Evolutionary conservation across 2,888 invertebrate genomes (phyloP).

Genomic region (Orthosia gracilis): DNA sequence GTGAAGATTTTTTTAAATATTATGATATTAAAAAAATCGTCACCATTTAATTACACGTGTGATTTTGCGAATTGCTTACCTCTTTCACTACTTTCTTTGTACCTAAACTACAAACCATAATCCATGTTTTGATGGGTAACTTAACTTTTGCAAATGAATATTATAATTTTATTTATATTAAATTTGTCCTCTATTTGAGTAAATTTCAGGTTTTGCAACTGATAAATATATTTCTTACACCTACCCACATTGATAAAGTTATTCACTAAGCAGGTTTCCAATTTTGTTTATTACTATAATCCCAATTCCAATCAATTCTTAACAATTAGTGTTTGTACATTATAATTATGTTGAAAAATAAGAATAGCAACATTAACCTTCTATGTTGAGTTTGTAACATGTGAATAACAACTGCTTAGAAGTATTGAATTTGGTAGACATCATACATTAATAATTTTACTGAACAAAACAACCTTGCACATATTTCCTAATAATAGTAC

Average conservation of each 20-base stretch:
- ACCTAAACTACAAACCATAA: background rate
- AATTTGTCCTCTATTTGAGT: no score
- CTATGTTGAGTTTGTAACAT: background rate
- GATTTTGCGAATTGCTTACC: constrained; percentile 45
- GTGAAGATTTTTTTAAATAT: no score
- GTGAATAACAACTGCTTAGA: background rate
- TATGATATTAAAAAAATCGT: background rate
- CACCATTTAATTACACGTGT: constrained; percentile 51
- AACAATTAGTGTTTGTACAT: background rate
- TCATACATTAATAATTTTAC: no score
- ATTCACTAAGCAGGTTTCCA: no score
- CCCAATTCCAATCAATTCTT: background rate
- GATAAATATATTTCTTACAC: background rate
- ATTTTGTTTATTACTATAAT: background rate
- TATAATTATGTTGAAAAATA: background rate
- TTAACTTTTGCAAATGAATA: no score
- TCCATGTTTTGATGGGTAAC: background rate
- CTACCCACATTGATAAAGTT: background rate
- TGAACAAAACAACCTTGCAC: background rate
- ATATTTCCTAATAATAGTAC: constrained; percentile 1
- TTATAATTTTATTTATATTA: no score
- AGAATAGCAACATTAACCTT: background rate
- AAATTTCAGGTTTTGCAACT: no score
- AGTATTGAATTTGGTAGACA: background rate
- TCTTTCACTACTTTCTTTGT: constrained; percentile 10